Percentiles rank a stretch among this genome's conserved stretches.
phyloP scores from a whole-genome alignment of 2,888 invertebrate species.

The Cosmopolites sordidus region DNA sequence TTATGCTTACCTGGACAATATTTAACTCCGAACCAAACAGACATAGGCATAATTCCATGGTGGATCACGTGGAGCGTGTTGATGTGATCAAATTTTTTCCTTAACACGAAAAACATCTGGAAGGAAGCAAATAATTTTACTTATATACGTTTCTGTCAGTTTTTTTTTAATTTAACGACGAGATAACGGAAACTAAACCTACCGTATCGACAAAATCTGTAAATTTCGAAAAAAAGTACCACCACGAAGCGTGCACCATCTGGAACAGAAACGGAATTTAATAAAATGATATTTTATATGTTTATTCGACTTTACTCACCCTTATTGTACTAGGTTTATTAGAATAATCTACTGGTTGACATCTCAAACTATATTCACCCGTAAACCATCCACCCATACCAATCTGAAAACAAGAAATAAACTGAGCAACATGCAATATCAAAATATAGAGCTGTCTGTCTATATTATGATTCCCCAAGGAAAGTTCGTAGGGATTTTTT shows the following conservation, averaged over 20 bases:
- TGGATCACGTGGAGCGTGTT: conserved; percentile 93
- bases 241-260: conserved; percentile 94
- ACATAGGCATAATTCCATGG: conserved; percentile 96
- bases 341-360: conserved; percentile 96
- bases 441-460: no score
- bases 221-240: conserved; percentile 95
- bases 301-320: conserved; percentile 59
- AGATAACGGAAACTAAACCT: no score
- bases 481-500: no score
- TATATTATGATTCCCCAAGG: no score
- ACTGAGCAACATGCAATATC: no score
- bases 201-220: conserved; percentile 95
- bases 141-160: no score
- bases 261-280: conserved; percentile 50
- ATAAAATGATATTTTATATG: no score
- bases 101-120: conserved; percentile 89
- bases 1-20: conserved; percentile 76
- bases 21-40: conserved; percentile 95
- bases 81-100: conserved; percentile 92
- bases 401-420: conserved; percentile 63
- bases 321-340: conserved; percentile 84
- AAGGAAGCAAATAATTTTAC: conserved; percentile 39
- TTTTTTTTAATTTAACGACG: no score
- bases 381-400: conserved; percentile 90
- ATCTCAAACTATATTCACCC: conserved; percentile 90